Conservation (phyloP, 2,888 invertebrate species). For the Sinotaia quadrata region DNA sequence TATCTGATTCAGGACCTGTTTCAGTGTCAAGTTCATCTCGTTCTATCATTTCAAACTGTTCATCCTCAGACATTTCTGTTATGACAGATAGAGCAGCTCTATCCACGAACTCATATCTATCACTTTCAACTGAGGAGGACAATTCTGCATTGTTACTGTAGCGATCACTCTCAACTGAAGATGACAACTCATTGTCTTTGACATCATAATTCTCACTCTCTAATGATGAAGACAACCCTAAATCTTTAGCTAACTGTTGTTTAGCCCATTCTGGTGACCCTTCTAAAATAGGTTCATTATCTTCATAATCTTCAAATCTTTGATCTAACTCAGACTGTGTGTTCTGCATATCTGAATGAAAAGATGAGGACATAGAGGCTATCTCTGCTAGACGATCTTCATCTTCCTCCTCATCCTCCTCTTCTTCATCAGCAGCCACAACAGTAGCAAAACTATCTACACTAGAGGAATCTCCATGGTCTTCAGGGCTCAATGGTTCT, state of each 20-base stretch:
- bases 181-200: conserved; percentile 29
- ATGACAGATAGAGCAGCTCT: conserved; percentile 65
- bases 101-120: conserved; percentile 66
- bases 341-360: conserved; percentile 75
- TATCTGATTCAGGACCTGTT: conserved; percentile 55
- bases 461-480: conserved; percentile 68
- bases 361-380: conserved; percentile 73
- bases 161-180: conserved; percentile 42
- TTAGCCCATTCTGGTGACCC: conserved; percentile 29
- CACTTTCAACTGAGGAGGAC: conserved; percentile 63
- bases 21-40: conserved; percentile 80
- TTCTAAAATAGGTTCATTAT: too few species aligned
- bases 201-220: conserved; percentile 35
- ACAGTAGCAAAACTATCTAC: conserved; percentile 72
- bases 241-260: conserved; percentile 30
- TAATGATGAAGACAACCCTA: conserved; percentile 24
- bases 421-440: conserved; percentile 64
- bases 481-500: conserved; percentile 45
- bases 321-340: conserved; percentile 35
- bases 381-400: conserved; percentile 75
- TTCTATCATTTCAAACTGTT: conserved; percentile 75
- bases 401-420: conserved; percentile 77
- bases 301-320: conserved; percentile 35
- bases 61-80: conserved; percentile 66
- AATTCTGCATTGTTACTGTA: conserved; percentile 47